Conservation (phyloP, 2,797 vertebrate species). For the Tapirus indicus region DNA sequence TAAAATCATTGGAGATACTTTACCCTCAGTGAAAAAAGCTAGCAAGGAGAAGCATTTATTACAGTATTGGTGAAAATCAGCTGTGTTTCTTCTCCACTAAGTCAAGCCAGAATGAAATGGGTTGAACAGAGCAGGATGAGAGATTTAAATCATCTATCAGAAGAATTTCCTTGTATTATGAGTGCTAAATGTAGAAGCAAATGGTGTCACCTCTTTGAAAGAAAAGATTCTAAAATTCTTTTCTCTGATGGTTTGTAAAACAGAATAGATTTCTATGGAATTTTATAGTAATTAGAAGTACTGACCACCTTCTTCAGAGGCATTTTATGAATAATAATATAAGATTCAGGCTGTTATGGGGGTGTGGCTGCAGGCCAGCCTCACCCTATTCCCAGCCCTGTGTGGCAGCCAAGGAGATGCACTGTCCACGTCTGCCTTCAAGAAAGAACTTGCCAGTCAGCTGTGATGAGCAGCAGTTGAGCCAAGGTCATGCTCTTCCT, state of each 20-base stretch:
- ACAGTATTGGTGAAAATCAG: not conserved
- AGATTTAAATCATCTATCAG: not conserved
- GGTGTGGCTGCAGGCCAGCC: not conserved
- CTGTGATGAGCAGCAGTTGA: not conserved
- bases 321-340: not conserved
- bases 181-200: slow-evolving; percentile 25
- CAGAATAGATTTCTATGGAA: not conserved
- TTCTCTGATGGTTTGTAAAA: not conserved
- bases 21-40: not conserved
- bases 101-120: slow-evolving; percentile 6
- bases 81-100: slow-evolving; percentile 12
- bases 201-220: not conserved
- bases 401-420: not conserved
- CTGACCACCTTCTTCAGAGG: not conserved
- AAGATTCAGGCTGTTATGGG: not conserved
- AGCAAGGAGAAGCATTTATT: not conserved
- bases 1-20: not conserved
- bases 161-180: not conserved
- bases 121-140: not conserved
- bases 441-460: not conserved
- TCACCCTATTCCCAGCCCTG: not conserved
- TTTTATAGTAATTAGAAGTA: not conserved
- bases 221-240: not conserved
- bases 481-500: not conserved
- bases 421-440: not conserved